Evolutionary conservation across 2,113 vertebrate species (phyloP).

Genomic region (Mus pahari): DNA sequence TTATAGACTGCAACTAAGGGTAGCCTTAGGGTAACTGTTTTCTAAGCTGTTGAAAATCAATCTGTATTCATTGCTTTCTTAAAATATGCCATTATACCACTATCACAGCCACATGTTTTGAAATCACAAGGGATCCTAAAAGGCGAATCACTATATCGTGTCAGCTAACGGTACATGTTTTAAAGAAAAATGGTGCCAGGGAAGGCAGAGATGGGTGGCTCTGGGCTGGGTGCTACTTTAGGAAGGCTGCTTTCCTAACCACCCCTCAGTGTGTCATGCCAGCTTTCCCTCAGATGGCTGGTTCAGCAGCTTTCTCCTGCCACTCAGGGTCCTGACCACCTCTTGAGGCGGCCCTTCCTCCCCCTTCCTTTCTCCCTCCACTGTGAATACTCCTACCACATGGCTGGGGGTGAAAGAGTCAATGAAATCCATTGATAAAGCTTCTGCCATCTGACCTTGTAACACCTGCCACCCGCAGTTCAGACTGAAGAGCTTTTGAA

Average conservation of each 20-base stretch:
- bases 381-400: background rate
- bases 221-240: background rate
- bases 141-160: background rate
- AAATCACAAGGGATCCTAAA: conserved; percentile 51
- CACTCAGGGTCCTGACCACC: background rate
- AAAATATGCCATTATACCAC: conserved; percentile 11
- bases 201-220: background rate
- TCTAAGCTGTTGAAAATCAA: conserved; percentile 57
- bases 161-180: conserved; percentile 34
- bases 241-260: background rate
- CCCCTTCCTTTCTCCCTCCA: background rate
- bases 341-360: background rate
- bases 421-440: conserved; percentile 36
- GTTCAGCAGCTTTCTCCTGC: background rate
- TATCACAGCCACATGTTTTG: conserved; percentile 19
- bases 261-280: background rate
- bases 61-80: conserved; percentile 62
- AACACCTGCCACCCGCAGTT: conserved; percentile 2
- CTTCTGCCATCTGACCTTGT: background rate
- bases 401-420: background rate
- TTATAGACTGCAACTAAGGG: conserved; percentile 7
- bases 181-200: background rate
- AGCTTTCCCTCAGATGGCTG: background rate
- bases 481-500: conserved; percentile 18
- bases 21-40: conserved; percentile 32